phyloP scores from a whole-genome alignment of 2,113 vertebrate species.

The Sturnus vulgaris region DNA sequence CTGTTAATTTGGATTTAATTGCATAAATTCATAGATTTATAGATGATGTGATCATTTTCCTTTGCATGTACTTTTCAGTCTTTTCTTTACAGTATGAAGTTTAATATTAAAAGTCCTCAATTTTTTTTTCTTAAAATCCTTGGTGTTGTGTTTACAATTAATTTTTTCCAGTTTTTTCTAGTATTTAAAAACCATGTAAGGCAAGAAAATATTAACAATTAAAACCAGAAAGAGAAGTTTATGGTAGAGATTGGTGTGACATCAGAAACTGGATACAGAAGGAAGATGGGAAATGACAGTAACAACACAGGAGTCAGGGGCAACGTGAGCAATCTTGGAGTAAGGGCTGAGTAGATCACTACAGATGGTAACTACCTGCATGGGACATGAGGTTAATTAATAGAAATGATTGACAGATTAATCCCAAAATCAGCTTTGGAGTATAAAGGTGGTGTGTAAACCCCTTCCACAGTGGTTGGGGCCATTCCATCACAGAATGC shows the following conservation, averaged over 20 bases:
- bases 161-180: background rate
- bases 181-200: background rate
- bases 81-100: background rate
- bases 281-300: background rate
- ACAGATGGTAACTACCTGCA: background rate
- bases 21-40: background rate
- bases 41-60: background rate
- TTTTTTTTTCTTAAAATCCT: background rate
- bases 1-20: conserved; percentile 1
- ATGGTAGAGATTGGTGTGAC: background rate
- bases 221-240: background rate
- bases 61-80: background rate
- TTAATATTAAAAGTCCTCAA: background rate
- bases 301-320: background rate
- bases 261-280: background rate
- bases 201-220: background rate
- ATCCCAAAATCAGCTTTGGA: background rate
- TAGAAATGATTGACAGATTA: background rate
- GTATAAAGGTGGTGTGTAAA: background rate
- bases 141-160: background rate
- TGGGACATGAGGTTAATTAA: background rate
- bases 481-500: background rate
- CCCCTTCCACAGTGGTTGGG: background rate
- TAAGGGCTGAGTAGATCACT: background rate
- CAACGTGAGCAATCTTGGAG: background rate